Evolutionary conservation across 2,797 vertebrate species (phyloP).

Genomic region (Rhincodon typus): DNA sequence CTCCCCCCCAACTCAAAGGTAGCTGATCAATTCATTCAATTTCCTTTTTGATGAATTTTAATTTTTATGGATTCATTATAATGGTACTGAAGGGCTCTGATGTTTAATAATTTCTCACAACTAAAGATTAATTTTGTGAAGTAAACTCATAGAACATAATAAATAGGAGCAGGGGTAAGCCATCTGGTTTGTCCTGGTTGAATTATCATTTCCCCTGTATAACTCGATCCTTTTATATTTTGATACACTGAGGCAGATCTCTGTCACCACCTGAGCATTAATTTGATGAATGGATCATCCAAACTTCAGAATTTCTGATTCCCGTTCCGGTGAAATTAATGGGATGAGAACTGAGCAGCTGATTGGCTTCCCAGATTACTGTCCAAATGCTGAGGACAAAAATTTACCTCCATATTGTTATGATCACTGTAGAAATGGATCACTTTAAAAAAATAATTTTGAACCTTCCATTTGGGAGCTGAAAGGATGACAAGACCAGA

Average conservation of each 20-base stretch:
- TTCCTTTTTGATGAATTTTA: too few relatives aligned
- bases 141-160: background rate
- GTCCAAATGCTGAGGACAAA: background rate
- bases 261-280: background rate
- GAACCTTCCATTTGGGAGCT: too few relatives aligned
- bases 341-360: background rate
- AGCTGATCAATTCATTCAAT: too few relatives aligned
- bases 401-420: background rate
- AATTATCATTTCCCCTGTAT: background rate
- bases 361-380: background rate
- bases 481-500: too few relatives aligned
- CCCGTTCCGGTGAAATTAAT: background rate
- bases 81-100: background rate
- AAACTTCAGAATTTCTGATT: background rate
- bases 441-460: too few relatives aligned
- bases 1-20: too few relatives aligned
- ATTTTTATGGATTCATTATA: background rate
- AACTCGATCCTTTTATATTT: background rate
- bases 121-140: background rate
- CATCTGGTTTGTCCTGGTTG: background rate
- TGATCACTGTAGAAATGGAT: too few relatives aligned
- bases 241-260: background rate
- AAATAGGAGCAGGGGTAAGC: background rate
- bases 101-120: background rate
- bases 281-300: background rate